phyloP scores from a whole-genome alignment of 2,113 vertebrate genomes.

The Anguilla rostrata region DNA sequence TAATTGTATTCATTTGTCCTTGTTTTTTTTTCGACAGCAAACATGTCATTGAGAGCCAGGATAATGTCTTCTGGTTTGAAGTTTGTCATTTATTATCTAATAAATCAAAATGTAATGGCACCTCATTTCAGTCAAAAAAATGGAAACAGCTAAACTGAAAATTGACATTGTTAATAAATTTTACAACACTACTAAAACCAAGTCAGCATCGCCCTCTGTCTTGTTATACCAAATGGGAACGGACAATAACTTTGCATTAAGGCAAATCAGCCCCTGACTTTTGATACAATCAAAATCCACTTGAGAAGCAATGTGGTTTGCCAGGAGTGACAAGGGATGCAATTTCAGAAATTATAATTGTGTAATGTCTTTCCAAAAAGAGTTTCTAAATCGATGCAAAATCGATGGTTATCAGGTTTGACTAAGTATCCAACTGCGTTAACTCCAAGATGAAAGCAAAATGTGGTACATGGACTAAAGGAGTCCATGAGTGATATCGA shows the following conservation, averaged over 20 bases:
- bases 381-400: slow-evolving; percentile 3
- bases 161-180: neutral
- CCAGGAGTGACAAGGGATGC: neutral
- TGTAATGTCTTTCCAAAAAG: slow-evolving; percentile 3
- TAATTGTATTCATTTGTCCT: neutral
- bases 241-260: neutral
- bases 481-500: slow-evolving; percentile 47
- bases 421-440: slow-evolving; percentile 47
- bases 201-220: neutral
- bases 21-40: neutral
- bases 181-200: neutral
- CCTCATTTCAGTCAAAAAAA: too few relatives aligned
- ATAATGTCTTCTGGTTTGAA: neutral
- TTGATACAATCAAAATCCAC: slow-evolving; percentile 2
- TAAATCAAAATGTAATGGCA: neutral
- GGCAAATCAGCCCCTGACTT: slow-evolving; percentile 4
- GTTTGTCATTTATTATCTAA: neutral
- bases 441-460: slow-evolving; percentile 45
- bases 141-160: too few relatives aligned
- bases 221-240: neutral
- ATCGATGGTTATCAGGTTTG: slow-evolving; percentile 28
- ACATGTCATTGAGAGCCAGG: neutral
- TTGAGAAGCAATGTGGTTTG: neutral
- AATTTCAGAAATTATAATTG: slow-evolving; percentile 17
- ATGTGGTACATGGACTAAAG: slow-evolving; percentile 47